Evolutionary conservation across 2,888 invertebrate species (phyloP).

Genomic region (Drosophila longiperda): DNA sequence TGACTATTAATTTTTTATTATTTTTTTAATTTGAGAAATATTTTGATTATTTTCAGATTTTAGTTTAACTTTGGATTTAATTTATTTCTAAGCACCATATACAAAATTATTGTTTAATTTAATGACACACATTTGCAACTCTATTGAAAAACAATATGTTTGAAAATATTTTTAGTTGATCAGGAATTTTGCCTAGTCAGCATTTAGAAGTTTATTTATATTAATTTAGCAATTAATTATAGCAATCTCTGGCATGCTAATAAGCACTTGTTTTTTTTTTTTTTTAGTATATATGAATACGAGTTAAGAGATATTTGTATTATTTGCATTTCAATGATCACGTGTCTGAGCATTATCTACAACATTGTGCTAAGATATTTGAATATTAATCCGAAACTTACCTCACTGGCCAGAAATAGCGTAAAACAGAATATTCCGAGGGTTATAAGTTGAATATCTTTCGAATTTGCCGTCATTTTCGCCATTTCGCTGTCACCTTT

Average conservation of each 20-base stretch:
- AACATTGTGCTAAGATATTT: slow-evolving; percentile 17
- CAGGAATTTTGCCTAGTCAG: slow-evolving; percentile 1
- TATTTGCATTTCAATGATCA: slow-evolving; percentile 71
- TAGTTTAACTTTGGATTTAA: neutral
- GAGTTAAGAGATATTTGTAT: slow-evolving; percentile 44
- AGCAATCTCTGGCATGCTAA: slow-evolving; percentile 47
- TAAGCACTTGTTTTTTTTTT: slow-evolving; percentile 28
- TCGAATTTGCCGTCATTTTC: slow-evolving; percentile 50
- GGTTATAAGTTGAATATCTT: slow-evolving; percentile 54
- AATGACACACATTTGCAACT: neutral
- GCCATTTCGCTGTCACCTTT: slow-evolving; percentile 24
- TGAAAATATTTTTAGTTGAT: neutral
- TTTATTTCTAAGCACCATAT: neutral
- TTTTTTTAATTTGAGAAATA: neutral
- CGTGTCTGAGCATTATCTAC: slow-evolving; percentile 43
- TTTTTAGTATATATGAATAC: slow-evolving; percentile 1
- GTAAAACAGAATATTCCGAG: slow-evolving; percentile 65
- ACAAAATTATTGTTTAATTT: neutral
- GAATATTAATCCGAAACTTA: slow-evolving; percentile 47
- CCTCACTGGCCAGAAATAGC: slow-evolving; percentile 69
- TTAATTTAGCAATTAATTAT: slow-evolving; percentile 57
- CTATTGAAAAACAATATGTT: neutral
- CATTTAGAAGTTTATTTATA: slow-evolving; percentile 21
- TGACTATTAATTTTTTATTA: neutral
- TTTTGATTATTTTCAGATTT: neutral